These are phyloP conservation scores for Acrocyrtus sp. DNA, from an alignment of 2,888 invertebrate genomes.

Conservation along the genomic window DNA sequence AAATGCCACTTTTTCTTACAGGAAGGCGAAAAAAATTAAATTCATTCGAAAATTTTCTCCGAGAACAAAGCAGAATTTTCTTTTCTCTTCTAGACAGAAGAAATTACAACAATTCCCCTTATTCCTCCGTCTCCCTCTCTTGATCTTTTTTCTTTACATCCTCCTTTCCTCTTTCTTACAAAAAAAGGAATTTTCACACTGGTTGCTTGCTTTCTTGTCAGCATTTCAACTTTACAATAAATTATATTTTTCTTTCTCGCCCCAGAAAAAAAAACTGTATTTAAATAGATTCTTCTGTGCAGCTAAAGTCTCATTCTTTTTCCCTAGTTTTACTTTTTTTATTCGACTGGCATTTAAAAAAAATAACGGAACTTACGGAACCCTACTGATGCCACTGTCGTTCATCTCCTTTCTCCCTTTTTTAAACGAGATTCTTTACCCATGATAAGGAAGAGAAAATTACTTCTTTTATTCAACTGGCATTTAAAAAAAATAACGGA, in stretches of 20 bases:
- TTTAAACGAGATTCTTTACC: background rate
- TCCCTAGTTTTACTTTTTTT: too few relatives aligned
- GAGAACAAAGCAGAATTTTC: conserved; percentile 50
- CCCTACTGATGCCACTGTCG: conserved; percentile 42
- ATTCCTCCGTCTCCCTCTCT: conserved; percentile 33
- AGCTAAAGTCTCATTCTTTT: too few relatives aligned
- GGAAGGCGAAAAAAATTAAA: too few relatives aligned
- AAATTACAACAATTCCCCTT: conserved; percentile 59
- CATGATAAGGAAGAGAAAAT: conserved; percentile 4
- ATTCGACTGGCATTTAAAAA: background rate
- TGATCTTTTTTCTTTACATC: conserved; percentile 15
- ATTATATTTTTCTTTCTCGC: too few relatives aligned
- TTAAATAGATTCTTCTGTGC: too few relatives aligned
- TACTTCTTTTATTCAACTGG: too few relatives aligned
- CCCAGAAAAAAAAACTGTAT: too few relatives aligned
- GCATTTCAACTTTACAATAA: conserved; percentile 34
- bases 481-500: too few relatives aligned
- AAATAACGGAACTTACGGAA: conserved; percentile 25
- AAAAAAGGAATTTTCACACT: conserved; percentile 39
- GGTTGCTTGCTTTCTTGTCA: conserved; percentile 28
- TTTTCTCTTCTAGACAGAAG: conserved; percentile 31
- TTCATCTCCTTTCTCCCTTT: conserved; percentile 1
- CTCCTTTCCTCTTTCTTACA: conserved; percentile 29
- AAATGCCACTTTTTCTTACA: too few relatives aligned
- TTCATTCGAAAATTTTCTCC: too few relatives aligned